Evolutionary conservation across 2,113 vertebrate genomes (phyloP), one percentile per base, ranked within the genome.

Genomic region (Salvelinus alpinus): DNA sequence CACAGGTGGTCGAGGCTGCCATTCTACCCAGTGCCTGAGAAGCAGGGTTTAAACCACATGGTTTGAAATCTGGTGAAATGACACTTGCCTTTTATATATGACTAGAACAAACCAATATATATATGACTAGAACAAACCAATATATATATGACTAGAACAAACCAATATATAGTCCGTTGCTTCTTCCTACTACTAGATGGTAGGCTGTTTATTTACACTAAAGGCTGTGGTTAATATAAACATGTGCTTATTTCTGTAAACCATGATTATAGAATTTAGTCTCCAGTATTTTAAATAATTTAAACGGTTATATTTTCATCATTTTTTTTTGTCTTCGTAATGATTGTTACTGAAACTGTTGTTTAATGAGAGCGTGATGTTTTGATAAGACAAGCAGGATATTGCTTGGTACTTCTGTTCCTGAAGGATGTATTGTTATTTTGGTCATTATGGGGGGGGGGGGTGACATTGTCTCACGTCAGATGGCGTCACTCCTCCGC

Each of bases 381-480:
- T 80, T 72, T 74, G 67, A 67, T 70, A 72, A 85, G 72, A 54
- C 38, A 70, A 80, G 77, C 54, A 59, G 74, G 64, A 70, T 68
- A 47, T 79, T 11, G 64, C 34, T 80, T 79, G 77, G 57, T 79
- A 27, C 44, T n/a, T 79, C 70, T 83, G 70, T 80, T 59, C 77
- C 72, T 82, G 71, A 83, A 79, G 71, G 82, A 80, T 67, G 70
- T 77, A 62, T 77, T 75, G 34, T 54, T 44, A 0, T 20, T 13
- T 12, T 7, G 7, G 38, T 25, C 20, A 25, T 25, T 3, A 25
- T 65, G 24, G 47, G 51, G 59, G 68, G 66, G 22, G 47, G 88
- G 29, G 29, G 5, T 71, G 79, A 44, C 2, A 44, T 44, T 44
- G 38, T 44, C 38, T 44, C 38, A 12, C 38, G 38, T 44, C 38